phyloP scores from a whole-genome alignment of 92 coral and sea anemone genomes.

The Siderastrea siderea region DNA sequence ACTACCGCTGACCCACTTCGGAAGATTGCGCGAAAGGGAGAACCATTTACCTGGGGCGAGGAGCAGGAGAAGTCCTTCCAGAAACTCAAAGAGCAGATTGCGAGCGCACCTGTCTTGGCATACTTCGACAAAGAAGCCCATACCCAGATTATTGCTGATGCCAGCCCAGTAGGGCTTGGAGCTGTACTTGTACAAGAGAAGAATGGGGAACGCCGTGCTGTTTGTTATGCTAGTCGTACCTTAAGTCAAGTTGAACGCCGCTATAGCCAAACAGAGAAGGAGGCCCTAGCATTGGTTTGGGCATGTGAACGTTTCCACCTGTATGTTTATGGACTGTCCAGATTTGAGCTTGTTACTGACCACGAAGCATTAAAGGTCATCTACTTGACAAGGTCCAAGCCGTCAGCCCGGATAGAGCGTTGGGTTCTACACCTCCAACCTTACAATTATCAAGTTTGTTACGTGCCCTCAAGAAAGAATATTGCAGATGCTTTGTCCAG shows the following conservation, averaged over 20 bases:
- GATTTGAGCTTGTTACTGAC: no score
- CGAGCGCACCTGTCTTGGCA: no score
- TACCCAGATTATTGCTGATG: not conserved
- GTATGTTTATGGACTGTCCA: no score
- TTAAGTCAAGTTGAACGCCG: constrained; percentile 15
- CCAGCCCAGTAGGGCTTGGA: constrained; percentile 8
- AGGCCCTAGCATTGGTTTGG: constrained; percentile 34
- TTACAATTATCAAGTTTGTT: no score
- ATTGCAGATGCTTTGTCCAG: no score
- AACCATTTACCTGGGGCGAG: no score
- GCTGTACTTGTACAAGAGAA: constrained; percentile 9
- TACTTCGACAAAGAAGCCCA: not conserved
- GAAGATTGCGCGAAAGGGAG: not conserved
- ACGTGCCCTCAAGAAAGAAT: no score
- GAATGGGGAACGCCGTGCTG: constrained; percentile 5
- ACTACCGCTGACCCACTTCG: constrained; percentile 43
- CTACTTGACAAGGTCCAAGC: not conserved
- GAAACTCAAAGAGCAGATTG: not conserved
- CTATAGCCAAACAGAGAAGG: constrained; percentile 47
- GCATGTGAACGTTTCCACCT: constrained; percentile 7
- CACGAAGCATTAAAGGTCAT: no score
- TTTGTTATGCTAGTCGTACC: constrained; percentile 19
- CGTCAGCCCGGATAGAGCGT: no score
- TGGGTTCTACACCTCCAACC: no score
- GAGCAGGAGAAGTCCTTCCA: not conserved